Percentiles rank a stretch among this genome's conserved stretches.
phyloP scores from a whole-genome alignment of 2,888 invertebrate species.

The Apodemia duryi region DNA sequence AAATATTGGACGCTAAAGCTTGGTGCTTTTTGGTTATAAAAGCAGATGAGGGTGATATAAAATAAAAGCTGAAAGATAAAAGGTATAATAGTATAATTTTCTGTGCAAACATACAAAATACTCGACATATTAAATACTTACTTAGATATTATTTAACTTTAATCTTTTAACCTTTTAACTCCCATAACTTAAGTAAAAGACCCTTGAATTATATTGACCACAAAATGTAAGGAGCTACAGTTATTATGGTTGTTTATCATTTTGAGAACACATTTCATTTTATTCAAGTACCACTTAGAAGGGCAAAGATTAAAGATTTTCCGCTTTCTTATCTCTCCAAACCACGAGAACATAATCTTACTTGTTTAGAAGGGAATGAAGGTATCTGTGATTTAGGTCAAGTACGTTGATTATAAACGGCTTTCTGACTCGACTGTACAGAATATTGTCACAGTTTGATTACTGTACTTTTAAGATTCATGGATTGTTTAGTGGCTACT shows the following conservation, averaged over 20 bases:
- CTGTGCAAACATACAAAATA: neutral
- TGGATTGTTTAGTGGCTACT: neutral
- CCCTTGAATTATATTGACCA: constrained; percentile 4
- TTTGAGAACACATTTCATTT: constrained; percentile 25
- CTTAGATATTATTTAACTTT: neutral
- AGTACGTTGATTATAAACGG: neutral
- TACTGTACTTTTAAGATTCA: neutral
- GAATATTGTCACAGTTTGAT: neutral
- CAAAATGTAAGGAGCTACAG: constrained; percentile 23
- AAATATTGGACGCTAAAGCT: too few relatives aligned
- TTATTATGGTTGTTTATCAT: constrained; percentile 28
- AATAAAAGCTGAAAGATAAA: neutral
- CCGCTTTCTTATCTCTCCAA: constrained; percentile 8
- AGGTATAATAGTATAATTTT: neutral
- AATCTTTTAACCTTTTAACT: neutral
- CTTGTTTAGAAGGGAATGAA: constrained; percentile 10
- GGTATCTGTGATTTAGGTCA: constrained; percentile 4
- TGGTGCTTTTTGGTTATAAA: too few relatives aligned
- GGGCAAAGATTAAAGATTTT: constrained; percentile 13
- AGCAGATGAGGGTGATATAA: too few relatives aligned
- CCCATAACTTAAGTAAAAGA: neutral
- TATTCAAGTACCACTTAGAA: constrained; percentile 2
- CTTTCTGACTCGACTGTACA: neutral
- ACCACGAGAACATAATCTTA: constrained; percentile 15
- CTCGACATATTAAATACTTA: neutral